Percentiles rank a stretch among this genome's conserved stretches.
Evolutionary conservation across 2,797 vertebrate genomes (phyloP).

Genomic region (Pogoniulus pusillus): DNA sequence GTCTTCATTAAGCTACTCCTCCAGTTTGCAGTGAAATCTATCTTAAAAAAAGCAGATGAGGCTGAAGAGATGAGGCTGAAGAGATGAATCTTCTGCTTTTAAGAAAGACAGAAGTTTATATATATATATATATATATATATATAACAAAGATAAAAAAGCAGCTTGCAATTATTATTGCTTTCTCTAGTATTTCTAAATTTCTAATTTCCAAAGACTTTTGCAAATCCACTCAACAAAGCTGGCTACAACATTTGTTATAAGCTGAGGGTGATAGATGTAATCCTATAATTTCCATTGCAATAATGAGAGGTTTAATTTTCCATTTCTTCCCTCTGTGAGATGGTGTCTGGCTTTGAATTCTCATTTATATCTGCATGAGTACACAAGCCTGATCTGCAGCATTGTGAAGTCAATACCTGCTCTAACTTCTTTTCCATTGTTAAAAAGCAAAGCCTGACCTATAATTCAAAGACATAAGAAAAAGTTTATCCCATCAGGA

Average conservation of each 20-base stretch:
- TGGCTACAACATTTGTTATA: constrained; percentile 22
- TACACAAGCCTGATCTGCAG: constrained; percentile 61
- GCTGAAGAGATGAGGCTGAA: background rate
- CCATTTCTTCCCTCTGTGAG: constrained; percentile 66
- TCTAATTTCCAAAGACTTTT: constrained; percentile 20
- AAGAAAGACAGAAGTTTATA: background rate
- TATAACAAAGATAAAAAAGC: background rate
- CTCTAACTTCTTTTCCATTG: background rate
- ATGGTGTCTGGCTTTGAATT: constrained; percentile 56
- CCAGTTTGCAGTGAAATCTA: background rate
- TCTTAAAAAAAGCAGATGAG: background rate
- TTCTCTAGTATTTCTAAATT: constrained; percentile 7
- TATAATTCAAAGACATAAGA: constrained; percentile 35
- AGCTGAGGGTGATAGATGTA: constrained; percentile 53
- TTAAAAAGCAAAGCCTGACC: constrained; percentile 30
- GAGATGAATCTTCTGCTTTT: background rate
- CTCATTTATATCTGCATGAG: constrained; percentile 56
- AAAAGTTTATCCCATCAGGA: constrained; percentile 45
- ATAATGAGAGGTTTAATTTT: constrained; percentile 74
- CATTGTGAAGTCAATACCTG: constrained; percentile 57
- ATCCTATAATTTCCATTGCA: constrained; percentile 71
- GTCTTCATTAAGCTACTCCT: constrained; percentile 28
- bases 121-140: too few species aligned
- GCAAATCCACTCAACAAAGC: constrained; percentile 41
- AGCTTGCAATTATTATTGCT: constrained; percentile 19